These are phyloP conservation scores for Vultur gryphus DNA, from an alignment of 2,797 vertebrate species.

Conservation along the genomic window DNA sequence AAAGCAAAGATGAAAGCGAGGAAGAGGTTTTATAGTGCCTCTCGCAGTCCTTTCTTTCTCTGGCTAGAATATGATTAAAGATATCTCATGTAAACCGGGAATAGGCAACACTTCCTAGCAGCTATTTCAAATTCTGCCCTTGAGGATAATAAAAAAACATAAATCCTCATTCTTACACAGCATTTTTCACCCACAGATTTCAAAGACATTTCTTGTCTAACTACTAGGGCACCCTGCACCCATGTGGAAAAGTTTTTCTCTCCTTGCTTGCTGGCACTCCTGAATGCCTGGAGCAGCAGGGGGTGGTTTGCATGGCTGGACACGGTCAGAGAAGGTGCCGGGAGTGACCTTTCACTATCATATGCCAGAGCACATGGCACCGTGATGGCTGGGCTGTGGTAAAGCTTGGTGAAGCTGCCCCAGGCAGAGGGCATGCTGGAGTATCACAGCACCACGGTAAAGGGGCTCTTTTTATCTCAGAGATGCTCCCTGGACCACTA, in stretches of 20 bases:
- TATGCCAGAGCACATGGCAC: background rate
- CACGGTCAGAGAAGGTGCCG: background rate
- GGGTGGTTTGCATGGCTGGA: background rate
- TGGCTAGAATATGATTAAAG: constrained; percentile 32
- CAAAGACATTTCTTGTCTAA: background rate
- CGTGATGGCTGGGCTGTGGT: background rate
- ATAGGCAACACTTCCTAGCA: constrained; percentile 4
- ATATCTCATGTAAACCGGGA: background rate
- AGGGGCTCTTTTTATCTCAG: background rate
- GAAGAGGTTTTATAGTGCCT: constrained; percentile 17
- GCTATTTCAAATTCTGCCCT: constrained; percentile 23
- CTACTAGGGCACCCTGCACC: background rate
- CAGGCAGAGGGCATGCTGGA: background rate
- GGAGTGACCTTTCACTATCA: background rate
- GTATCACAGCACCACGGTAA: background rate
- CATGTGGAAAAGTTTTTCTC: background rate
- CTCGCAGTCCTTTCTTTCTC: constrained; percentile 20
- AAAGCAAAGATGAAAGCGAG: constrained; percentile 47
- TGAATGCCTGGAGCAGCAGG: background rate
- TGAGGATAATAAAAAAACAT: background rate
- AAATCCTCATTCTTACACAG: background rate
- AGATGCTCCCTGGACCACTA: background rate
- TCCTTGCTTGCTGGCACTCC: background rate
- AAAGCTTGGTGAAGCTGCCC: background rate
- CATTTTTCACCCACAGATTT: background rate